These are phyloP conservation scores for Tachysurus vachellii DNA, from an alignment of 2,113 vertebrate species.

Conservation along the genomic window DNA sequence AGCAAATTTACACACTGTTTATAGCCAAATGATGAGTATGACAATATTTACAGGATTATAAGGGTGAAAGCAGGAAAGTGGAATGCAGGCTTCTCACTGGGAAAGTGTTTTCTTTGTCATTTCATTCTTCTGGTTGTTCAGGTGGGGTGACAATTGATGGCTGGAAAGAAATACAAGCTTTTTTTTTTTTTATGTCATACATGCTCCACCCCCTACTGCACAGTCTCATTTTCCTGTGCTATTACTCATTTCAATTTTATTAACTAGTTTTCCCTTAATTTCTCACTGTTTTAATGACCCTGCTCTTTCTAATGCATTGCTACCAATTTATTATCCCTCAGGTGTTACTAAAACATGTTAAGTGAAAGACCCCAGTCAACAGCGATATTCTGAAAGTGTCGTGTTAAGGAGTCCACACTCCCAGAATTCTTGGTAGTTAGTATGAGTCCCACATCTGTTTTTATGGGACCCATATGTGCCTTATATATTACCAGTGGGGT, in stretches of 20 bases:
- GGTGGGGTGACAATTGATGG: neutral
- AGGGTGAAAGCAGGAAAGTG: neutral
- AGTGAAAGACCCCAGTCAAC: neutral
- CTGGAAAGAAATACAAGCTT: neutral
- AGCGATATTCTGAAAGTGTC: conserved; percentile 5
- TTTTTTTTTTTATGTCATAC: neutral
- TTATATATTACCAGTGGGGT: conserved; percentile 20
- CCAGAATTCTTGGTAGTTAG: conserved; percentile 3
- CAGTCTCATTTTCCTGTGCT: neutral
- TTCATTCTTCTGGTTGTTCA: neutral
- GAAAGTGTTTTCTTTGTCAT: neutral
- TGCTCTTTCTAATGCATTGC: neutral
- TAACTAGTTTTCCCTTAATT: neutral
- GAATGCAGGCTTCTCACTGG: neutral
- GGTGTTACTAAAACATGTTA: conserved; percentile 4
- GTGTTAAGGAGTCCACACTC: neutral
- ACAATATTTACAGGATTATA: neutral
- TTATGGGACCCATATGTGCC: conserved; percentile 22
- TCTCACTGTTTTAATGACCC: neutral
- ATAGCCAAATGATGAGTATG: conserved; percentile 14
- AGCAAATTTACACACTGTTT: neutral
- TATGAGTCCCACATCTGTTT: neutral
- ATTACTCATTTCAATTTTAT: neutral
- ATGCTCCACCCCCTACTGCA: neutral
- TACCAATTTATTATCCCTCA: neutral